These are phyloP conservation scores for Otolemur garnettii DNA, from an alignment of 2,113 vertebrate genomes.

Conservation along the genomic window DNA sequence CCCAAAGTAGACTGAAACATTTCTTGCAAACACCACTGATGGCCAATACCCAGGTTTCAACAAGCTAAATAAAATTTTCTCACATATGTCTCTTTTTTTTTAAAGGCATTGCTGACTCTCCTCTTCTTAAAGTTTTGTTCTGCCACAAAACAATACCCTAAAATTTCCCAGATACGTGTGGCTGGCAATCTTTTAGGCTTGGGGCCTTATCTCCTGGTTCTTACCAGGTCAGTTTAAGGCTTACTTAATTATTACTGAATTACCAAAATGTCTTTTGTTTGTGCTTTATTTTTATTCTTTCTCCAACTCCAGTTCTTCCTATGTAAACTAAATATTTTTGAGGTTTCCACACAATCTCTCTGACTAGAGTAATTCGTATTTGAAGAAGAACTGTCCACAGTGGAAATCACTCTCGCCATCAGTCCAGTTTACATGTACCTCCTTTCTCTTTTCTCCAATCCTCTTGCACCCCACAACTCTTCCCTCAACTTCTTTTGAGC, in stretches of 20 bases:
- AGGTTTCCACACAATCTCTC: neutral
- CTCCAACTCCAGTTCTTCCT: neutral
- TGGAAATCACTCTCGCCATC: neutral
- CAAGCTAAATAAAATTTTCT: neutral
- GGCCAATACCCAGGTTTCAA: neutral
- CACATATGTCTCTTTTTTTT: neutral
- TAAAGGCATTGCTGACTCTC: neutral
- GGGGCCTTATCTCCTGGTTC: neutral
- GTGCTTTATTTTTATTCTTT: neutral
- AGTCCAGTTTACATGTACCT: neutral
- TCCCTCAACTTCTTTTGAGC: neutral
- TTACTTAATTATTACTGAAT: neutral
- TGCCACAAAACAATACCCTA: neutral
- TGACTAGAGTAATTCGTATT: neutral
- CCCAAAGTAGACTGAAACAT: slow-evolving; percentile 8
- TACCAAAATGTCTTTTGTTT: neutral
- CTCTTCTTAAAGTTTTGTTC: neutral
- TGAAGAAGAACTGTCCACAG: neutral
- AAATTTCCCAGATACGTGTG: neutral
- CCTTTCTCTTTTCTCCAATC: neutral
- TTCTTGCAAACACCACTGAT: neutral
- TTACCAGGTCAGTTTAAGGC: neutral
- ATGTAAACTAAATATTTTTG: neutral
- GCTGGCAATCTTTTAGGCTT: neutral
- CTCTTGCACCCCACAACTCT: neutral